A percentile compares a stretch with the other conserved stretches of the same genome.
Evolutionary conservation across 1,140 invertebrate genomes (phyloP).

Genomic region (Ceratitis capitata): DNA sequence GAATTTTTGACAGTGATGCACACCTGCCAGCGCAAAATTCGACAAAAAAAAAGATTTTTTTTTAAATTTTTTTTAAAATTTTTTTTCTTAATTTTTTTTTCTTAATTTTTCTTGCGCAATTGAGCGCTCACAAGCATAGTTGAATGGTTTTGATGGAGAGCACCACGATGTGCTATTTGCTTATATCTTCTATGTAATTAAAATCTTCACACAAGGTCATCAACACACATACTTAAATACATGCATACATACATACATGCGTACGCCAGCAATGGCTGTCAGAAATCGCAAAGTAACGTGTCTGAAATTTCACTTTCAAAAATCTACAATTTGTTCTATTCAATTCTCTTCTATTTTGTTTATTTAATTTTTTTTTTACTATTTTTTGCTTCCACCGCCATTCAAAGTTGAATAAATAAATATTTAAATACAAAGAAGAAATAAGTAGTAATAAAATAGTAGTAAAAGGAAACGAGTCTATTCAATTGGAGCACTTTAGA

Average conservation of each 20-base stretch:
- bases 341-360: background rate
- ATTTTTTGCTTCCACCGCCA: background rate
- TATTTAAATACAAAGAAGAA: background rate
- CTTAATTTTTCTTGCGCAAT: too few relatives aligned
- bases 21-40: background rate
- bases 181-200: background rate
- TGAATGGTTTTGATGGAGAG: background rate
- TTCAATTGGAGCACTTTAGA: background rate
- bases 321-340: background rate
- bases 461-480: background rate
- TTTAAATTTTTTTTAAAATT: background rate
- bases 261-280: background rate
- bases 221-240: too few relatives aligned
- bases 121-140: background rate
- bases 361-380: background rate
- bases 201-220: background rate
- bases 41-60: background rate
- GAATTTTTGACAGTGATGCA: background rate
- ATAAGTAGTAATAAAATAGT: background rate
- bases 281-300: background rate
- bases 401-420: background rate
- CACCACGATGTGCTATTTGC: background rate
- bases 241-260: too few relatives aligned
- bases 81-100: too few relatives aligned
- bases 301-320: constrained; percentile 14